Base-by-base conservation (phyloP, 2,113 vertebrate genomes). In the Sprattus sprattus region DNA sequence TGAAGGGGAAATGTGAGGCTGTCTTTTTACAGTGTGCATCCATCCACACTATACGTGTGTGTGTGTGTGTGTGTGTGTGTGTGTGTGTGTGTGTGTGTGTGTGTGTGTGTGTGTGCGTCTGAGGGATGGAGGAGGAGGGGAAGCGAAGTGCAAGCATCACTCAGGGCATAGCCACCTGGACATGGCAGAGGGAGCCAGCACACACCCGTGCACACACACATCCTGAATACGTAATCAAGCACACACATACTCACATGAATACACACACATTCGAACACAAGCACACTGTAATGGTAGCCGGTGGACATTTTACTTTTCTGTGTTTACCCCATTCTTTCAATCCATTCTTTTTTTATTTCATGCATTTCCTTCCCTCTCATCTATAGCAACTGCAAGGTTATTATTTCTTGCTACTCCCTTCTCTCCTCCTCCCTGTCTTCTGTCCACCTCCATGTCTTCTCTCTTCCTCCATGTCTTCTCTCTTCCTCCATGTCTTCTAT, bases 151-250 rank as follows among this genome's bases (percentile, higher is more conserved):
- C 85, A 25, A 82, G 83, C 85, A 91, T 90, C 2, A 85, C 85
- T 86, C 78, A 78, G 83, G 49, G 89, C 89, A 85, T 89, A 91
- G 89, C 92, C 90, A 93, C 90, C 92, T 93, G 92, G 90, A 90
- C 89, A 57, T 57, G 90, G 83, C 81, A 82, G 84, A 84, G 54
- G 0, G 82, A 75, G 81, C 5, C 89, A 92, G 92, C 60, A 57
- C 78, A 6, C 22, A n/a, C 49, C 50, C 50, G 82, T n/a, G 86
- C 87, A 20, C 52, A 57, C 16, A 15, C 13, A 64, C 57, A 22
- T 10, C 64, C n/a, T 13, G 25, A 67, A 67, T 28, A 25, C 9
- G 25, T 11, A 32, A 28, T 88, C 90, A 83, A 78, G 45, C 87
- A 82, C 90, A 20, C 39, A 81, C 46, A 86, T 85, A 83, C 16